Evolutionary conservation across 2,888 invertebrate genomes (phyloP).

Genomic region (Trileptium ribeirensis): DNA sequence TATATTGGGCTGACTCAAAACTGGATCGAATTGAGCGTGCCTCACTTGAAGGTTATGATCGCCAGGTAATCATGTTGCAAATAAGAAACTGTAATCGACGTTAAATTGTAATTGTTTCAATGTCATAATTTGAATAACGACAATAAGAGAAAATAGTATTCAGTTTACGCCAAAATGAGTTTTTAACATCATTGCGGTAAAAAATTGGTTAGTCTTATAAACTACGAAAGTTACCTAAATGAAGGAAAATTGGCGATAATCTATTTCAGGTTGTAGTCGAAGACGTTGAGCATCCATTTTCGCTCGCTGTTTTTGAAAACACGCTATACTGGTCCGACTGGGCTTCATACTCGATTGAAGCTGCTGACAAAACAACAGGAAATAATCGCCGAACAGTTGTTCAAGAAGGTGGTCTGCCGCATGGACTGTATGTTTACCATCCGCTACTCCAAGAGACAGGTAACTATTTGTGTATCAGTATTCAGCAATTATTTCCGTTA

Average conservation of each 20-base stretch:
- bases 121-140: too few species aligned
- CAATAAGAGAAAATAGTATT: too few species aligned
- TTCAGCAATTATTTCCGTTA: too few species aligned
- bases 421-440: constrained; percentile 10
- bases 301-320: constrained; percentile 16
- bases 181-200: too few species aligned
- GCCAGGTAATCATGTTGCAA: constrained; percentile 3
- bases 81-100: too few species aligned
- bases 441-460: not conserved
- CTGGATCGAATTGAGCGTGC: not conserved
- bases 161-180: too few species aligned
- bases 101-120: too few species aligned
- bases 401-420: not conserved
- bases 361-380: not conserved
- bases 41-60: not conserved
- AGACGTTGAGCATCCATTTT: constrained; percentile 17
- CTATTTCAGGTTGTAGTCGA: constrained; percentile 6
- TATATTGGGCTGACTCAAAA: constrained; percentile 11
- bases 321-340: constrained; percentile 16
- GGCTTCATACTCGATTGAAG: not conserved
- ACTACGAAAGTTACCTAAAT: too few species aligned
- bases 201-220: too few species aligned
- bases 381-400: not conserved
- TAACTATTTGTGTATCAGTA: not conserved
- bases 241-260: too few species aligned